Percentiles rank a stretch among this genome's conserved stretches.
These are phyloP conservation scores for Buceros bicornis DNA, from an alignment of 2,797 vertebrate species.

Conservation along the genomic window DNA sequence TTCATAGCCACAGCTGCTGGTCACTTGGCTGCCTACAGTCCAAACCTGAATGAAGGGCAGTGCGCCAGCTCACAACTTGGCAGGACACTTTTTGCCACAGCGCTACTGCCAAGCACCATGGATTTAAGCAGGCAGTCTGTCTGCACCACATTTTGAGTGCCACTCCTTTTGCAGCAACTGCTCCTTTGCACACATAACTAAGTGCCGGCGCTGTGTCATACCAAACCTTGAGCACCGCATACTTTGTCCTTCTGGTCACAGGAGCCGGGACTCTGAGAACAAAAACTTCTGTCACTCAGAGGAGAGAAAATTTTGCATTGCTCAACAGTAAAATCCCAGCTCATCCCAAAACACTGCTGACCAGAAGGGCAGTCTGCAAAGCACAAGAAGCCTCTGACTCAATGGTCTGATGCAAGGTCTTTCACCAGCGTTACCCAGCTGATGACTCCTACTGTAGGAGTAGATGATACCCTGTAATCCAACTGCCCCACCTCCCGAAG, in stretches of 20 bases:
- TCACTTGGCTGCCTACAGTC: slow-evolving; percentile 76
- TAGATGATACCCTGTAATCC: not conserved
- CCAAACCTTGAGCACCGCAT: not conserved
- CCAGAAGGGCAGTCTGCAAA: not conserved
- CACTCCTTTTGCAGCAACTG: not conserved
- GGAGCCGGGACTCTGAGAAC: not conserved
- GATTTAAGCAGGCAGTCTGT: slow-evolving; percentile 33
- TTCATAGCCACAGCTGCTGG: slow-evolving; percentile 75
- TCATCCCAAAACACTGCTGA: not conserved
- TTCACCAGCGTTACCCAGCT: not conserved
- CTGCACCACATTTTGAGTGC: slow-evolving; percentile 46
- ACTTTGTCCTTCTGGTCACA: not conserved
- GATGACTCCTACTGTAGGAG: accelerated
- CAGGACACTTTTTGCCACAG: slow-evolving; percentile 43
- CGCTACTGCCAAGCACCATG: slow-evolving; percentile 56
- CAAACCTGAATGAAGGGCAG: slow-evolving; percentile 74
- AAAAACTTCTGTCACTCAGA: not conserved
- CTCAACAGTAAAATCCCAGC: not conserved
- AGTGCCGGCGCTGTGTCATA: not conserved
- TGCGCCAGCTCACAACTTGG: slow-evolving; percentile 61
- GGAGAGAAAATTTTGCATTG: not conserved
- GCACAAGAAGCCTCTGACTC: not conserved
- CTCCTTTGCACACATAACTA: not conserved
- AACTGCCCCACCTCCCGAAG: not conserved
- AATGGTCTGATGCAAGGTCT: not conserved